These are phyloP conservation scores for Scaptomyza cyrtandrae DNA, from an alignment of 2,888 invertebrate genomes.

Conservation along the genomic window DNA sequence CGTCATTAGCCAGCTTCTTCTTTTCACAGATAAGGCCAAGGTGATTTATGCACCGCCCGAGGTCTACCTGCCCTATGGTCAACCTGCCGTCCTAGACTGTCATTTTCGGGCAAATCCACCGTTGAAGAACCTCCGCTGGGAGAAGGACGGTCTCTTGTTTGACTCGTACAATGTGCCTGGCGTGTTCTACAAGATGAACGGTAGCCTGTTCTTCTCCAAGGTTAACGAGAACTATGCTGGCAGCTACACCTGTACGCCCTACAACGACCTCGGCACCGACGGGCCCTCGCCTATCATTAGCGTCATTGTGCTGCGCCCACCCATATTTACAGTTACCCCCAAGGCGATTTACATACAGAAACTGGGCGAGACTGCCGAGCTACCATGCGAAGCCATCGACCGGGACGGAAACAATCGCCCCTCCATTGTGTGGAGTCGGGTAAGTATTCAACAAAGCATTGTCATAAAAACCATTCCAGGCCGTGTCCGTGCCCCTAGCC, in stretches of 20 bases:
- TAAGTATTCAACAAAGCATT: slow-evolving; percentile 78
- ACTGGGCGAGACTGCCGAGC: slow-evolving; percentile 90
- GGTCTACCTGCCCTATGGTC: slow-evolving; percentile 93
- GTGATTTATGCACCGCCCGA: slow-evolving; percentile 94
- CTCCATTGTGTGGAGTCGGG: slow-evolving; percentile 89
- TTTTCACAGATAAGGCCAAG: slow-evolving; percentile 92
- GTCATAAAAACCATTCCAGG: slow-evolving; percentile 6
- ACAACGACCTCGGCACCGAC: slow-evolving; percentile 93
- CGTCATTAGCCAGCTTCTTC: background rate
- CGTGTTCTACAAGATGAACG: slow-evolving; percentile 93
- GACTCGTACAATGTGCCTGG: slow-evolving; percentile 95
- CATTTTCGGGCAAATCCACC: slow-evolving; percentile 97
- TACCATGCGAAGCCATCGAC: slow-evolving; percentile 92
- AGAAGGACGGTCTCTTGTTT: slow-evolving; percentile 95
- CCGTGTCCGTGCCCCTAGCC: background rate
- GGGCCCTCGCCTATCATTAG: slow-evolving; percentile 93
- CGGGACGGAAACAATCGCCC: slow-evolving; percentile 88
- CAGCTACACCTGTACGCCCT: slow-evolving; percentile 95
- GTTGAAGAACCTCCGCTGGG: slow-evolving; percentile 94
- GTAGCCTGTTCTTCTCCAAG: slow-evolving; percentile 92
- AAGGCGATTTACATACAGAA: slow-evolving; percentile 93
- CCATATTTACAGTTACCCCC: slow-evolving; percentile 92
- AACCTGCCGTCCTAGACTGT: slow-evolving; percentile 93
- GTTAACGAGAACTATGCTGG: slow-evolving; percentile 95
- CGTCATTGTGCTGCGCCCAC: slow-evolving; percentile 93